A percentile compares a stretch with the other conserved stretches of the same genome.
These are phyloP conservation scores for Nomada hirtipes DNA, from an alignment of 2,888 invertebrate species.

Conservation along the genomic window DNA sequence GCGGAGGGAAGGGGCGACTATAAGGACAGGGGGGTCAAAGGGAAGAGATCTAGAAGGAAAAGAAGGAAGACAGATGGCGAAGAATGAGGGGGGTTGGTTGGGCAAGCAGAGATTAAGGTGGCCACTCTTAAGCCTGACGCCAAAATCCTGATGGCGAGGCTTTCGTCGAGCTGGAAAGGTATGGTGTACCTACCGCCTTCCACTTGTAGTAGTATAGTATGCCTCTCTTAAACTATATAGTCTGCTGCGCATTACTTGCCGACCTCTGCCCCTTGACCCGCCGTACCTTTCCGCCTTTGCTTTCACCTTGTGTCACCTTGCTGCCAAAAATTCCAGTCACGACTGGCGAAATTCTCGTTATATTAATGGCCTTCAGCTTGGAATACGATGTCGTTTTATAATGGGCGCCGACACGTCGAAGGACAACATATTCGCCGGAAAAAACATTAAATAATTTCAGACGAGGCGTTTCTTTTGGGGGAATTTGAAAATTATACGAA, in stretches of 20 bases:
- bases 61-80: slow-evolving; percentile 48
- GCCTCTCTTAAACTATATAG: slow-evolving; percentile 70
- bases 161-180: slow-evolving; percentile 72
- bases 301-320: slow-evolving; percentile 32
- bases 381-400: background rate
- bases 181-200: slow-evolving; percentile 66
- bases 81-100: slow-evolving; percentile 67
- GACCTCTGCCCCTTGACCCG: slow-evolving; percentile 61
- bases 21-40: slow-evolving; percentile 50
- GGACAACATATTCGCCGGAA: too few species aligned
- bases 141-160: slow-evolving; percentile 71
- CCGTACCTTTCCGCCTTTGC: slow-evolving; percentile 26
- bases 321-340: slow-evolving; percentile 34
- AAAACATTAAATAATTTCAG: too few species aligned
- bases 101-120: slow-evolving; percentile 76
- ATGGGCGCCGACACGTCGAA: background rate
- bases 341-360: slow-evolving; percentile 22
- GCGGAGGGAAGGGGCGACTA: slow-evolving; percentile 32
- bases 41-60: slow-evolving; percentile 29
- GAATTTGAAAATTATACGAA: too few species aligned
- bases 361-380: background rate
- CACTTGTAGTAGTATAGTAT: slow-evolving; percentile 36
- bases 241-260: slow-evolving; percentile 77
- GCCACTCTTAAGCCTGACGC: slow-evolving; percentile 74
- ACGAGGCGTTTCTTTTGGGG: too few species aligned